These are phyloP conservation scores for Drosophila ficusphila DNA, from an alignment of 1,140 invertebrate genomes.

Conservation along the genomic window DNA sequence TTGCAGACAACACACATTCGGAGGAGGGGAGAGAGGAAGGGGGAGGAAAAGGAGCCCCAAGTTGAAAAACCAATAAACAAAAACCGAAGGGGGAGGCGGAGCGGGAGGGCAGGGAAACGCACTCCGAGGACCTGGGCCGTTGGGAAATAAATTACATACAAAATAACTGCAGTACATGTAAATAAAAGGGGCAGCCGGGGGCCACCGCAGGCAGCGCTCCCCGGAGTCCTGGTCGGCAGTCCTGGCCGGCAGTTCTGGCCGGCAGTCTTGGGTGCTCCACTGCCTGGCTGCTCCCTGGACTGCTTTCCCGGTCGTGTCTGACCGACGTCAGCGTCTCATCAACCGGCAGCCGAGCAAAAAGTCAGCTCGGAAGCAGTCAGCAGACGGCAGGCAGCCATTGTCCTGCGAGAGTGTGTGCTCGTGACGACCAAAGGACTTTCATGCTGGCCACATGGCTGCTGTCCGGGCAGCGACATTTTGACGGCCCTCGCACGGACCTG, in stretches of 20 bases:
- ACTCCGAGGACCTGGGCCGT: conserved; percentile 47
- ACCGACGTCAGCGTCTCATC: conserved; percentile 73
- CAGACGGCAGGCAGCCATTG: conserved; percentile 44
- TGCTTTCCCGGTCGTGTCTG: conserved; percentile 30
- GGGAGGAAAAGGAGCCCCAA: conserved; percentile 44
- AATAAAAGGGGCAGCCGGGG: conserved; percentile 63
- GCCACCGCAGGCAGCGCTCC: conserved; percentile 15
- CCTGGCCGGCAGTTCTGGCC: not conserved
- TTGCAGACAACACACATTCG: conserved; percentile 22
- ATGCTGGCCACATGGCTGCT: conserved; percentile 80
- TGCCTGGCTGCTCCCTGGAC: not conserved
- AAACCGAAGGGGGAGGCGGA: conserved; percentile 16
- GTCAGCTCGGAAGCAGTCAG: conserved; percentile 62
- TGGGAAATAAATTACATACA: conserved; percentile 79
- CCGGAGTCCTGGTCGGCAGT: not conserved
- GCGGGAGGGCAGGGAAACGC: conserved; percentile 39
- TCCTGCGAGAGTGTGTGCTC: conserved; percentile 49
- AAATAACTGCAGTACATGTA: conserved; percentile 82
- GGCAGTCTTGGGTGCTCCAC: conserved; percentile 19
- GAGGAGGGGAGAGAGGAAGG: not conserved
- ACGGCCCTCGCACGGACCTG: conserved; percentile 41
- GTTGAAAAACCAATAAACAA: conserved; percentile 78
- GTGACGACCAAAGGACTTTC: conserved; percentile 71
- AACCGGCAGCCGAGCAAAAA: conserved; percentile 69
- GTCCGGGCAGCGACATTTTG: conserved; percentile 77